These are phyloP conservation scores for Pygocentrus nattereri DNA, from an alignment of 2,797 vertebrate species.

Conservation along the genomic window DNA sequence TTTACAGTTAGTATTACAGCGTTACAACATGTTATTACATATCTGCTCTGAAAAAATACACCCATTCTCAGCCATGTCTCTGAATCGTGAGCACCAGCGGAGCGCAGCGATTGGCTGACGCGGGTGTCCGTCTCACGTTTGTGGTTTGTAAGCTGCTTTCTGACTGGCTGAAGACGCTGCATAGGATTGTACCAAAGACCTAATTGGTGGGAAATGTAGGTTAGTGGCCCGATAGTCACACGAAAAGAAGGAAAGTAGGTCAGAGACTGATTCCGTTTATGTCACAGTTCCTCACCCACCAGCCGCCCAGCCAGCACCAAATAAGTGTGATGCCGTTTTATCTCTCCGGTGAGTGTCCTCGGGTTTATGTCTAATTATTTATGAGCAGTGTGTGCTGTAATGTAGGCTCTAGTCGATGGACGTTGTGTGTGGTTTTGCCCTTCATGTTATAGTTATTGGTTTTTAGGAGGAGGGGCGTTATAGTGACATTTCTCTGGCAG, in stretches of 20 bases:
- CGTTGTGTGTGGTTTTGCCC: constrained; percentile 2
- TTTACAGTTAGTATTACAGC: constrained; percentile 9
- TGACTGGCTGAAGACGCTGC: constrained; percentile 75
- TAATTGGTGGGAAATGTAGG: constrained; percentile 96
- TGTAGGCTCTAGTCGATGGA: neutral
- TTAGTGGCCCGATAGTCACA: constrained; percentile 98
- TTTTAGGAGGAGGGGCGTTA: constrained; percentile 55
- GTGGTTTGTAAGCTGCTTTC: constrained; percentile 8
- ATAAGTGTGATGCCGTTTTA: constrained; percentile 39
- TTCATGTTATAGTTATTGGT: constrained; percentile 29
- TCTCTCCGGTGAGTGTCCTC: constrained; percentile 50
- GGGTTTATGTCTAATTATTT: neutral
- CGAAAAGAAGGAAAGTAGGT: constrained; percentile 96
- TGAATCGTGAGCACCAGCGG: constrained; percentile 14
- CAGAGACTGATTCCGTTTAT: constrained; percentile 91
- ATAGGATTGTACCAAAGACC: constrained; percentile 62
- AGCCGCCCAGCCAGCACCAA: constrained; percentile 27
- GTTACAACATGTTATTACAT: constrained; percentile 34
- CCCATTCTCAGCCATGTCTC: constrained; percentile 41
- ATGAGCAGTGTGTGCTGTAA: neutral
- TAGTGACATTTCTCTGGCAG: constrained; percentile 45
- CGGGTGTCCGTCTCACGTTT: constrained; percentile 57
- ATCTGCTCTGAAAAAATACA: constrained; percentile 13
- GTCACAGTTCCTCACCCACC: constrained; percentile 73
- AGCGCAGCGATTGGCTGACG: constrained; percentile 31